Evolutionary conservation across 1,140 invertebrate genomes (phyloP).

Genomic region (Stegodyphus dumicola): DNA sequence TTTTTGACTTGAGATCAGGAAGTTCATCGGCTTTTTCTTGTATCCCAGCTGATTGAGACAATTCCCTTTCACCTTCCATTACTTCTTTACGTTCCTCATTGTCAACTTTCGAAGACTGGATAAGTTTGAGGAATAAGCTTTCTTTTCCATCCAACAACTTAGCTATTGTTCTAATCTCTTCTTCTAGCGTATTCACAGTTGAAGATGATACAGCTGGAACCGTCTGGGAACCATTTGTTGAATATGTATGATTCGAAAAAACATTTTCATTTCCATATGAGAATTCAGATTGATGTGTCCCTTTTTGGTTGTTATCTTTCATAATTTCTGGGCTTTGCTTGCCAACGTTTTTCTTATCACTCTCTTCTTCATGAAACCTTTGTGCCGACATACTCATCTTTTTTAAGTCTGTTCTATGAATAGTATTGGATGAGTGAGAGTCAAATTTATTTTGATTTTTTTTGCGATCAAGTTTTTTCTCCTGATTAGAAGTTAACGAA

Average conservation of each 20-base stretch:
- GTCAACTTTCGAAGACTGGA: slow-evolving; percentile 24
- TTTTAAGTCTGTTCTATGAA: background rate
- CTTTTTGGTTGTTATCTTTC: background rate
- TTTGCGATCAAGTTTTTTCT: background rate
- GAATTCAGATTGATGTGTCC: background rate
- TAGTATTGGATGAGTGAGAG: background rate
- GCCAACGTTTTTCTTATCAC: background rate
- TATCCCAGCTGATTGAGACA: background rate
- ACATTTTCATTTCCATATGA: background rate
- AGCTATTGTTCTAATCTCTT: slow-evolving; percentile 44
- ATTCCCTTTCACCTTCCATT: background rate
- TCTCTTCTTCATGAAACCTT: background rate
- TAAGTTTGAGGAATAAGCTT: slow-evolving; percentile 38
- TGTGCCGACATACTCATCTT: background rate
- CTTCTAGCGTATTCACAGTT: slow-evolving; percentile 15
- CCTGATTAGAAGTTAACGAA: background rate
- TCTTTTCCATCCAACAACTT: slow-evolving; percentile 45
- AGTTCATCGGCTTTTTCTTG: background rate
- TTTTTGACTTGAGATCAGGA: background rate
- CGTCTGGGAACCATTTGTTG: too few species aligned
- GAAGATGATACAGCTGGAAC: background rate
- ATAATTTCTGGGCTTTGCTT: background rate
- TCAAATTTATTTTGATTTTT: slow-evolving; percentile 5
- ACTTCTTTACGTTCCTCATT: background rate
- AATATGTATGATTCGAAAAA: too few species aligned